Conservation (phyloP, 2,888 invertebrate species). For the Rhogogaster chlorosoma region DNA sequence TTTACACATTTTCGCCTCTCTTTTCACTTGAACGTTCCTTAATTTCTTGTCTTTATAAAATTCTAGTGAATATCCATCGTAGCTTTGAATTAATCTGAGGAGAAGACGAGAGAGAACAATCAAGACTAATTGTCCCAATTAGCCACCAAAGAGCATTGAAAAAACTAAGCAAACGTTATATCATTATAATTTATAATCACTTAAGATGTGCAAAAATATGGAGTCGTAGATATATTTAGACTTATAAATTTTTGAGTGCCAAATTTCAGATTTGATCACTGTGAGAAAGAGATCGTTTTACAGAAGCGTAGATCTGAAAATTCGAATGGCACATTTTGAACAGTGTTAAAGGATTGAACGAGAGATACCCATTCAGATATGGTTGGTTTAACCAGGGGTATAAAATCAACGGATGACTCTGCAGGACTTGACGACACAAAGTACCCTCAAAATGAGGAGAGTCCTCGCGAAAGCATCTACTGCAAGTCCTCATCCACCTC, state of each 20-base stretch:
- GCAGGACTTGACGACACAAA: conserved; percentile 16
- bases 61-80: background rate
- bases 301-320: background rate
- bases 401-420: conserved; percentile 8
- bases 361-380: background rate
- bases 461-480: conserved; percentile 4
- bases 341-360: background rate
- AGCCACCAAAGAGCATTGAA: background rate
- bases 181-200: no score
- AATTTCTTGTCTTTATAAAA: background rate
- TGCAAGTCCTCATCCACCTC: conserved; percentile 6
- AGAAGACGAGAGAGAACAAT: background rate
- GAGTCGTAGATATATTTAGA: no score
- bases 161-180: no score
- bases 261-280: background rate
- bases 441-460: conserved; percentile 19
- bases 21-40: background rate
- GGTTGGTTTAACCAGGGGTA: conserved; percentile 4
- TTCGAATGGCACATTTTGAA: background rate
- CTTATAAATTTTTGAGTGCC: no score
- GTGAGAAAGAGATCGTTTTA: background rate
- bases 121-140: background rate
- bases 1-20: background rate
- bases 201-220: no score
- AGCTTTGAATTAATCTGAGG: background rate